Evolutionary conservation across 2,113 vertebrate genomes (phyloP).

Genomic region (Salvelinus sp.): DNA sequence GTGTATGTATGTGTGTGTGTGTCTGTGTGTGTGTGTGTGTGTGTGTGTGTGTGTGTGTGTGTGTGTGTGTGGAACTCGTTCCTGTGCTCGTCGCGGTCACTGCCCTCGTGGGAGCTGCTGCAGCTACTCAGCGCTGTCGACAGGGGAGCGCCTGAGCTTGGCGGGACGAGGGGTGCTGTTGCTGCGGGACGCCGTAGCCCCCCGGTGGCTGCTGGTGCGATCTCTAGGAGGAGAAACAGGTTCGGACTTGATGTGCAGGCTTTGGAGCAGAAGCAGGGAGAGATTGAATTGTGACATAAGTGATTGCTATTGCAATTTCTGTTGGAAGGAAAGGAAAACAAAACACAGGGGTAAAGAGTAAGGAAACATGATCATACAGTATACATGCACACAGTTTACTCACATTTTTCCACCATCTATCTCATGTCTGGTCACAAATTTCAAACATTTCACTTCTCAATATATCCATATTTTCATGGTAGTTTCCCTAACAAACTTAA

Average conservation of each 20-base stretch:
- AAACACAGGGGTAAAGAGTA: constrained; percentile 85
- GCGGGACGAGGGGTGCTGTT: constrained; percentile 84
- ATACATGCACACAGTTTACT: constrained; percentile 42
- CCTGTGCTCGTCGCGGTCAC: constrained; percentile 95
- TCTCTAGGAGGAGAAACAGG: constrained; percentile 99
- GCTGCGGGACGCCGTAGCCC: constrained; percentile 86
- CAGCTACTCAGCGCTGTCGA: constrained; percentile 99
- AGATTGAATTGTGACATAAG: constrained; percentile 99
- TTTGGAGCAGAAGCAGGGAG: constrained; percentile 99
- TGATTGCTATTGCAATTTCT: constrained; percentile 99
- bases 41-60: not conserved
- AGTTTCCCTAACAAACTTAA: too few species aligned
- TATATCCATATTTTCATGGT: too few species aligned
- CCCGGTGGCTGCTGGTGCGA: constrained; percentile 90
- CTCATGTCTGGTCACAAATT: not conserved
- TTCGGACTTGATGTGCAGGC: constrained; percentile 99
- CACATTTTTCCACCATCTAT: constrained; percentile 3
- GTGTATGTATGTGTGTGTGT: not conserved
- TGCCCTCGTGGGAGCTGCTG: constrained; percentile 97
- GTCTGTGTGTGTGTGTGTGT: not conserved
- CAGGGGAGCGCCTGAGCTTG: constrained; percentile 97
- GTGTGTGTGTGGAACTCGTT: constrained; percentile 90
- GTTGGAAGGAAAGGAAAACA: constrained; percentile 93
- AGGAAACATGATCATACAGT: constrained; percentile 78
- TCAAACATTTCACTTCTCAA: not conserved